A percentile compares a stretch with the other conserved stretches of the same genome.
Evolutionary conservation across 1,140 invertebrate species (phyloP).

Genomic region (Rhopalosiphum padi): DNA sequence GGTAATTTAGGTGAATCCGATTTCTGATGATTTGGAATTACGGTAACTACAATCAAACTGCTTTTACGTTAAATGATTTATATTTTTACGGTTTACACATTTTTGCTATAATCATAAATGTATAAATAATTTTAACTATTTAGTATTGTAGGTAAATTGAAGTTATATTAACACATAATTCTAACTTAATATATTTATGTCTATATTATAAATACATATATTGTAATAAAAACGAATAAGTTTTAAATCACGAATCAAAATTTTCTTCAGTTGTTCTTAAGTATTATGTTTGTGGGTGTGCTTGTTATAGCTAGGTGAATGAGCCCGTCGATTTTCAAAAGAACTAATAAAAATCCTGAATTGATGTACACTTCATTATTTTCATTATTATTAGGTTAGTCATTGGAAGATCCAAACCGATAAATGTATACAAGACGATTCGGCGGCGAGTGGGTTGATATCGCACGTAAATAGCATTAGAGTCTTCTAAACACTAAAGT

Average conservation of each 20-base stretch:
- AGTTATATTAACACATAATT: constrained; percentile 36
- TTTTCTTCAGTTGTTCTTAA: not conserved
- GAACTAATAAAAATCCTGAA: not conserved
- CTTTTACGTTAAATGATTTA: constrained; percentile 39
- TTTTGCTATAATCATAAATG: constrained; percentile 45
- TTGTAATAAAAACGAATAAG: not conserved
- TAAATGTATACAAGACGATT: not conserved
- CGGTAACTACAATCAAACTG: not conserved
- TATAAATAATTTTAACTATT: constrained; percentile 52
- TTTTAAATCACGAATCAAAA: not conserved
- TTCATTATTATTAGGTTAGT: not conserved
- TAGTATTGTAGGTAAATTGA: not conserved
- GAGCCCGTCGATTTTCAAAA: not conserved
- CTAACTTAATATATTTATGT: constrained; percentile 15
- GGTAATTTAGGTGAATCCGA: constrained; percentile 54
- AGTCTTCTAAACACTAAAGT: not conserved
- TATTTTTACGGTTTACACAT: not conserved
- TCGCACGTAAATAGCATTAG: not conserved
- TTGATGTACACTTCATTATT: not conserved
- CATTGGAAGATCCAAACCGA: not conserved
- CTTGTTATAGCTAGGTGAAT: not conserved
- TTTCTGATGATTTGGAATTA: constrained; percentile 40
- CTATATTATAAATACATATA: not conserved
- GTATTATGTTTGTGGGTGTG: not conserved
- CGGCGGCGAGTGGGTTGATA: not conserved